Evolutionary conservation across 2,797 vertebrate species (phyloP).

Genomic region (Notamacropus eugenii): DNA sequence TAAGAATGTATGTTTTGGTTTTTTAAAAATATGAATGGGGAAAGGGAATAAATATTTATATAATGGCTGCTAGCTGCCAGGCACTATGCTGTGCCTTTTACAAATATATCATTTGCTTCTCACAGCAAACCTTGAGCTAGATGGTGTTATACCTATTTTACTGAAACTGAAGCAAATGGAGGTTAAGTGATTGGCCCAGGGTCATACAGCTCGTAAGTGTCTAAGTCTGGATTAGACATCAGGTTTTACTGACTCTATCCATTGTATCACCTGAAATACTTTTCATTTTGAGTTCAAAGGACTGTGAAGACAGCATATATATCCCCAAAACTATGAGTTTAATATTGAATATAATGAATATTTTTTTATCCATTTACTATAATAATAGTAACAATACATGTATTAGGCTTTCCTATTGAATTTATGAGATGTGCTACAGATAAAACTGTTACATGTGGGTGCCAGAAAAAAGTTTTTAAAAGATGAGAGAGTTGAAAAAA

Average conservation of each 20-base stretch:
- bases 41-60: too few species aligned
- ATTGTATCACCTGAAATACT: too few species aligned
- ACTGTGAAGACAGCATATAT: constrained; percentile 8
- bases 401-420: constrained; percentile 44
- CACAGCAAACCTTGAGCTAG: too few species aligned
- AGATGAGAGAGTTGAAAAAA: constrained; percentile 40
- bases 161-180: neutral
- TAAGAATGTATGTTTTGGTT: neutral
- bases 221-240: too few species aligned
- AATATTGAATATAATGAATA: neutral
- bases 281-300: neutral
- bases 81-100: too few species aligned
- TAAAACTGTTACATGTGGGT: constrained; percentile 18
- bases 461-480: constrained; percentile 36
- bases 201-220: too few species aligned
- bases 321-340: neutral
- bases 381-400: neutral
- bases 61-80: too few species aligned
- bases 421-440: constrained; percentile 12
- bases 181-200: neutral
- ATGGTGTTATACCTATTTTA: too few species aligned
- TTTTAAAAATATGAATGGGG: neutral
- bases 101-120: too few species aligned
- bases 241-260: too few species aligned
- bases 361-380: constrained; percentile 18